Percentiles rank a stretch among this genome's conserved stretches.
Evolutionary conservation across 2,888 invertebrate species (phyloP).

Genomic region (Cerastis leucographa): DNA sequence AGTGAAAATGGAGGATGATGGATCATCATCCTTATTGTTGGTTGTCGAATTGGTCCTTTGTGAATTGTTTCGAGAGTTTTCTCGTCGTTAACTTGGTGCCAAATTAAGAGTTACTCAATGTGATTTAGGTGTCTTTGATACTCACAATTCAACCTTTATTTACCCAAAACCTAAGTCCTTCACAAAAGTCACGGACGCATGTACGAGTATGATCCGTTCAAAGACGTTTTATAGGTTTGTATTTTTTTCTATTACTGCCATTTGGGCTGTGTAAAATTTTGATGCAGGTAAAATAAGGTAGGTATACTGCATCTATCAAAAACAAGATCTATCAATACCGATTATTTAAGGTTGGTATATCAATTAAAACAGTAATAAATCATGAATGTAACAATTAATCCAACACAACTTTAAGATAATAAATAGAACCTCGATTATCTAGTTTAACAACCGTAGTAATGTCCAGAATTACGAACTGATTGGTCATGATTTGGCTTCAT

Average conservation of each 20-base stretch:
- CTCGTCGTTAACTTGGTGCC: background rate
- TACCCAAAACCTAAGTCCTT: background rate
- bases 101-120: background rate
- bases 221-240: background rate
- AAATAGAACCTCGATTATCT: constrained; percentile 10
- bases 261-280: background rate
- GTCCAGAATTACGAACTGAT: background rate
- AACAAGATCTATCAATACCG: background rate
- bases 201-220: background rate
- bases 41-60: background rate
- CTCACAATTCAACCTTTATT: background rate
- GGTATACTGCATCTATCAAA: background rate
- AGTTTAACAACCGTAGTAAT: constrained; percentile 18
- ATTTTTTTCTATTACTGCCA: background rate
- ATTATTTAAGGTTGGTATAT: background rate
- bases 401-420: background rate
- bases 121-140: background rate
- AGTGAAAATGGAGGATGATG: constrained; percentile 5
- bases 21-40: background rate
- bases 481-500: constrained; percentile 20
- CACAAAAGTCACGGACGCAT: background rate
- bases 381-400: background rate
- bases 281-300: background rate
- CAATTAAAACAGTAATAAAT: background rate
- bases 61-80: background rate